phyloP scores from a whole-genome alignment of 2,797 vertebrate species.

The Novumbra hubbsi region DNA sequence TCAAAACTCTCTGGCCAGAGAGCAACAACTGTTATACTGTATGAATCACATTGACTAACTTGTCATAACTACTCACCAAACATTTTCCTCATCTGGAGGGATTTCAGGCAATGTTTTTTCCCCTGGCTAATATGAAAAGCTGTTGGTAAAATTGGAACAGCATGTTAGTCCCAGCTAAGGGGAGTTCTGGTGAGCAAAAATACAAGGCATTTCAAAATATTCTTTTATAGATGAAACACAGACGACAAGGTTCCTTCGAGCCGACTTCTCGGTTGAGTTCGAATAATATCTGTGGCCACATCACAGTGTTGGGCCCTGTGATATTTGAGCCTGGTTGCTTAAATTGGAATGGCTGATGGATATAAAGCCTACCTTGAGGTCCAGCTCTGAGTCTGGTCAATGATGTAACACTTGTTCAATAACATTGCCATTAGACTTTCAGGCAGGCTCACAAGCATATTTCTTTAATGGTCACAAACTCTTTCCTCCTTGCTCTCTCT shows the following conservation, averaged over 20 bases:
- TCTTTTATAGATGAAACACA: constrained; percentile 64
- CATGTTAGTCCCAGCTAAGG: constrained; percentile 36
- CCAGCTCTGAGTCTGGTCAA: constrained; percentile 45
- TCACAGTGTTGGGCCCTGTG: constrained; percentile 64
- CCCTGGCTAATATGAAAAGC: constrained; percentile 4
- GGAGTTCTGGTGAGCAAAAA: constrained; percentile 52
- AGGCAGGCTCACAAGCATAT: constrained; percentile 12
- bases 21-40: constrained; percentile 35
- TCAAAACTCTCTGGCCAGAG: constrained; percentile 10
- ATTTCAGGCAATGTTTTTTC: constrained; percentile 18
- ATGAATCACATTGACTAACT: constrained; percentile 34
- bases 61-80: constrained; percentile 38
- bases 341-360: constrained; percentile 56
- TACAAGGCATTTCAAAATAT: constrained; percentile 60
- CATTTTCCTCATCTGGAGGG: constrained; percentile 17
- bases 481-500: constrained; percentile 10
- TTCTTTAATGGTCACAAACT: constrained; percentile 28
- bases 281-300: constrained; percentile 67
- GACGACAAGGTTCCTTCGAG: constrained; percentile 58
- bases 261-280: constrained; percentile 60
- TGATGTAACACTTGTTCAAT: constrained; percentile 59
- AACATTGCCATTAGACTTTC: constrained; percentile 52
- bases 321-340: constrained; percentile 65
- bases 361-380: constrained; percentile 53
- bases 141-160: constrained; percentile 56